Evolutionary conservation across 2,888 invertebrate genomes (phyloP), one percentile per base, ranked within the genome.

Genomic region (Lamellibrachia satsuma): DNA sequence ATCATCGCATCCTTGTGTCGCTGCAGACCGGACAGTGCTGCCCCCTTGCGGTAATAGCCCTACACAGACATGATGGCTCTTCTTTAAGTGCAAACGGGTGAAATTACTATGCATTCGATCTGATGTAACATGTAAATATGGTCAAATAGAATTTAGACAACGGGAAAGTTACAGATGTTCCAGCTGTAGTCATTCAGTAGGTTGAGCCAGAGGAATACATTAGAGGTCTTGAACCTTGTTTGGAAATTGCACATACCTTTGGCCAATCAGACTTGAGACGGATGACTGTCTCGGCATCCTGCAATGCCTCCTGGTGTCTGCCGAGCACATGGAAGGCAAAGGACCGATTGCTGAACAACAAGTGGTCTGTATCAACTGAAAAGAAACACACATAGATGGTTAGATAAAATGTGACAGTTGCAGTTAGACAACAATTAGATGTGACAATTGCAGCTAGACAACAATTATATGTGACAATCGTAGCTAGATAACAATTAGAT

Each of bases 241-340:
- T 22, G 75, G 75, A 75, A 75, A 75, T 6, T 75, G 75, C 22
- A 57, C 92, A 92, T 96, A 98, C 98, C 97, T 98, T 98, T 93
- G 97, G 97, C 97, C 98, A 98, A 94, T 97, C 97, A 91, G 98
- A 97, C 94, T 97, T 97, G 93, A 97, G 96, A 94, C 97, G 97
- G 92, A 97, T 97, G 52, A 97, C 97, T 94, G 97, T 97, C 95
- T 98, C 97, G 93, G 98, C 97, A 96, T 98, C 98, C 93, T 97
- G 97, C 93, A 98, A 96, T 52, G 98, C 97, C 94, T 97, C 97
- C 95, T 97, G 97, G 94, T 97, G 97, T 95, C 97, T 97, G 94
- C 97, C 97, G 94, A 97, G 96, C 94, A 97, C 97, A 93, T 97
- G 97, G 94, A 97, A 97, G 90, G 97, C 97, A 96, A 97, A 97